Conservation (phyloP, 2,113 vertebrate species). For the Prolemur simus region DNA sequence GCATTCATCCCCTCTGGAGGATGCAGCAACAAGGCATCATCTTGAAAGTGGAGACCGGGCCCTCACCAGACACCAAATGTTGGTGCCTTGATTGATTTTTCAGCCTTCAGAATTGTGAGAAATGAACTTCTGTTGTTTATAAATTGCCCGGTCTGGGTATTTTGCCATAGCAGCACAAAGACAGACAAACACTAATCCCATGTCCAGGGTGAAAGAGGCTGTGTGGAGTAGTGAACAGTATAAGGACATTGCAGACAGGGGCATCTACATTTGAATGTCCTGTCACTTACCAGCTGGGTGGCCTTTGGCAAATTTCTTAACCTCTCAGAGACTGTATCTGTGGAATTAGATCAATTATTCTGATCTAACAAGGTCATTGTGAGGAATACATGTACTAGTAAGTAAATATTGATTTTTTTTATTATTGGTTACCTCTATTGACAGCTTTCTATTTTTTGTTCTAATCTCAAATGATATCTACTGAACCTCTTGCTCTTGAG, state of each 20-base stretch:
- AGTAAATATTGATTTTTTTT: not conserved
- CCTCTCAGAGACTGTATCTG: not conserved
- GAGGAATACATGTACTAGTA: not conserved
- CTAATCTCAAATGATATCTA: not conserved
- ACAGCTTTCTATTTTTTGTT: constrained; percentile 19
- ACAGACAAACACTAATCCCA: not conserved
- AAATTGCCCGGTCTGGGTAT: not conserved
- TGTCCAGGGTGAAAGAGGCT: not conserved
- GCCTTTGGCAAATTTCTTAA: not conserved
- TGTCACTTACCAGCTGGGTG: not conserved
- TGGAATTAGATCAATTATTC: not conserved
- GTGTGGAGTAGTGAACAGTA: not conserved
- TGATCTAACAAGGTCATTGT: not conserved
- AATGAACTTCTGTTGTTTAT: not conserved
- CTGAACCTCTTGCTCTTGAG: not conserved
- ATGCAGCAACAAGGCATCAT: not conserved
- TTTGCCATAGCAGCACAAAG: not conserved
- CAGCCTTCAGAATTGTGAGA: not conserved
- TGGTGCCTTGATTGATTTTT: not conserved
- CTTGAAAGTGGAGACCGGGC: not conserved
- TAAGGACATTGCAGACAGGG: not conserved
- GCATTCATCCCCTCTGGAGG: not conserved
- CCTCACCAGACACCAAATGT: not conserved
- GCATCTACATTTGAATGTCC: not conserved
- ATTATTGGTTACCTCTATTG: not conserved